Conservation (phyloP, 2,113 vertebrate genomes). For the Atrichornis clamosus region DNA sequence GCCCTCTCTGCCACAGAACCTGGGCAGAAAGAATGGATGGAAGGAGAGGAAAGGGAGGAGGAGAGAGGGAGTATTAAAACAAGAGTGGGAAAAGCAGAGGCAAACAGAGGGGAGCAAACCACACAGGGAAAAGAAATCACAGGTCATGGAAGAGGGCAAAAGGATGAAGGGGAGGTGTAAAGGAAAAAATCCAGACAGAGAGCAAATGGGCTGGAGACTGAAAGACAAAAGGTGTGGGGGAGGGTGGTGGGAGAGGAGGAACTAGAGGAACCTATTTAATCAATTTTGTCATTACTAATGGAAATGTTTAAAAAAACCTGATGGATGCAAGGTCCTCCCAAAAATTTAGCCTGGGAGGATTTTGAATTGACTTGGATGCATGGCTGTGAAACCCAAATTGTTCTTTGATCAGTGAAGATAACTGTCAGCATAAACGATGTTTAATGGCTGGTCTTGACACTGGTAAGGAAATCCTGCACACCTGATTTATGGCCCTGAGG, state of each 20-base stretch:
- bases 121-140: not conserved
- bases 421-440: not conserved
- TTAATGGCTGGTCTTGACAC: not conserved
- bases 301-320: not conserved
- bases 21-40: not conserved
- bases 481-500: not conserved
- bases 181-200: not conserved
- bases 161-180: not conserved
- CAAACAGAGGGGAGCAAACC: not conserved
- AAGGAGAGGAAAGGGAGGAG: not conserved
- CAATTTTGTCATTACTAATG: not conserved
- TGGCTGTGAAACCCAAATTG: not conserved
- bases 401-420: not conserved
- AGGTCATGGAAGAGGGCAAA: not conserved
- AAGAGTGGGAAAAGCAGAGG: not conserved
- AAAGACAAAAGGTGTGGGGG: not conserved
- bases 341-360: not conserved
- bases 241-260: not conserved
- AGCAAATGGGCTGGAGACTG: not conserved
- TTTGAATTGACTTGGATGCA: slow-evolving; percentile 18
- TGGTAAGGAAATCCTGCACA: not conserved
- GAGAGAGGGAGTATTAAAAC: not conserved
- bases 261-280: not conserved
- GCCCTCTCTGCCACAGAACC: not conserved
- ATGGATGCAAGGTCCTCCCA: not conserved